These are phyloP conservation scores for Psophia crepitans DNA, from an alignment of 2,113 vertebrate genomes.

Conservation along the genomic window DNA sequence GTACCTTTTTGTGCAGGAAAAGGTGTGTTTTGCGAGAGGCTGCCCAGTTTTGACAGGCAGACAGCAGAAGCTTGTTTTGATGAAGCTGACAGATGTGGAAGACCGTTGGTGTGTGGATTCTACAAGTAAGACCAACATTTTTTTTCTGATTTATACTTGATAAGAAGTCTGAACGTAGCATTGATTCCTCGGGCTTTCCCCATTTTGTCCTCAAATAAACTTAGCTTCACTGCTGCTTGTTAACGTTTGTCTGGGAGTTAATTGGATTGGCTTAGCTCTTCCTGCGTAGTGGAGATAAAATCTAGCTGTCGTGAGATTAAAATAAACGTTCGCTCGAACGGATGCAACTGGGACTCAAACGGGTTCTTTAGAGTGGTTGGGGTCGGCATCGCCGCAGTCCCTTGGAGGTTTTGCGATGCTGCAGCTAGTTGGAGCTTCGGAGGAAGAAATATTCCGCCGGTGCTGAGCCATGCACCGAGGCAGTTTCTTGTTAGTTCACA, in stretches of 20 bases:
- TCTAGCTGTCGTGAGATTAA: background rate
- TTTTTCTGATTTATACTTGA: background rate
- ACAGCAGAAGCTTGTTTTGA: conserved; percentile 34
- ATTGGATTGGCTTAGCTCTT: background rate
- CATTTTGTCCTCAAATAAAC: background rate
- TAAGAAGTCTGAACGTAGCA: background rate
- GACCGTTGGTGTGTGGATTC: conserved; percentile 45
- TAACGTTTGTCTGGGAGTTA: background rate
- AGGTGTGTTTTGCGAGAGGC: conserved; percentile 52
- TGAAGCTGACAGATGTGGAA: conserved; percentile 37
- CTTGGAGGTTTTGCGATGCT: background rate
- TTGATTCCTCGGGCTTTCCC: background rate
- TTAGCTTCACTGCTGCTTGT: background rate
- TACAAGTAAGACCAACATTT: conserved; percentile 49
- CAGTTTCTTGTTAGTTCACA: background rate
- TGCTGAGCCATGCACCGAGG: background rate
- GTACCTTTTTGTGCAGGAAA: background rate
- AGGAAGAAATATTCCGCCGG: background rate
- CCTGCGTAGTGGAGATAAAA: background rate
- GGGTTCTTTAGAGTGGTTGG: background rate
- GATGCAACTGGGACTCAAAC: background rate
- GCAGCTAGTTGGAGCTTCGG: background rate
- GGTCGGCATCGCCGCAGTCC: background rate
- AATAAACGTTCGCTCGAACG: background rate
- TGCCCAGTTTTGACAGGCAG: conserved; percentile 28